Base-by-base conservation (phyloP, 2,888 invertebrate genomes). In the Galerucella pusilla region DNA sequence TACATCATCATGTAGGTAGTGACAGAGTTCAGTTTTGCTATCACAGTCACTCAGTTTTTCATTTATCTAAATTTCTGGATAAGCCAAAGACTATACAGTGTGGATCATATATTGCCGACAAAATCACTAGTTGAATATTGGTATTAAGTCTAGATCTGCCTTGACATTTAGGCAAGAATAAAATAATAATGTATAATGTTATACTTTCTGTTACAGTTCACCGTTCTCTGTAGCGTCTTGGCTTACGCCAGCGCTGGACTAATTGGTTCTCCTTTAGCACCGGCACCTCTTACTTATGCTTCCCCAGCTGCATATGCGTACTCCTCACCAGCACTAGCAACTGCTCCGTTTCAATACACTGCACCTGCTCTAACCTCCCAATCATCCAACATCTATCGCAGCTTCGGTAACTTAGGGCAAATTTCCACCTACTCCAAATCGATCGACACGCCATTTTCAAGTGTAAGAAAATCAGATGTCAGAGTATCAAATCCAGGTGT, bases 381-480 rank as follows among this genome's bases (percentile, higher is more conserved):
- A 83, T 90, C 90, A 57, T 89, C 90, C 75, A 92, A 92, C 86
- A 91, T 90, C 80, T 85, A 91, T 79, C 89, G 92, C 78, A 90
- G 90, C 65, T 91, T 90, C 75, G 93, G 92, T 80, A 93, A 93
- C 85, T 88, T 93, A 78, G 93, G 93, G 77, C 91, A 91, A 89
- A 89, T 92, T 74, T 92, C 93, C 16, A 92, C 93, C 66, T 92
- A 92, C 87, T 89, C 91, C 20, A 94, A 93, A 85, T 90, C 92
- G 77, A 90, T 93, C 81, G 92, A 92, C 85, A 93, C 93, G 2
- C 93, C 94, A 10, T 93, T 91, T 89, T 93, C 93, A 68, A 93
- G 92, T 84, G 92, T 92, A 63, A 91, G 92, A 83, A 93, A 93
- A 84, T 88, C 92, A 35, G 93, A 93, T 83, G 91, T 93, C 46